Percentiles rank a stretch among this genome's conserved stretches.
Evolutionary conservation across 2,888 invertebrate species (phyloP).

Genomic region (Gandaritis pyraliata): DNA sequence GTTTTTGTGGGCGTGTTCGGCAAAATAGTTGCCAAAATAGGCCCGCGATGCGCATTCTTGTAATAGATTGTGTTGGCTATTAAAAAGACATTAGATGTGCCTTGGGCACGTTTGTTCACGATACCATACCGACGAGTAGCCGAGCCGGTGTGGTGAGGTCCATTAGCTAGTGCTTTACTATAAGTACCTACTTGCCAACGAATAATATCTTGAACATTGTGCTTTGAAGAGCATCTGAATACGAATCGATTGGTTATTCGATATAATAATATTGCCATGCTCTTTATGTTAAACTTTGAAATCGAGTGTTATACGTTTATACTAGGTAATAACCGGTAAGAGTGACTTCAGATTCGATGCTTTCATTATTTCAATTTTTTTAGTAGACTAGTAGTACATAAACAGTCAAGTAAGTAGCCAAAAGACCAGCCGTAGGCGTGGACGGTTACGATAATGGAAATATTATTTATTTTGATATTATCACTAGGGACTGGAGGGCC

Average conservation of each 20-base stretch:
- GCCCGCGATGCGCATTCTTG: conserved; percentile 42
- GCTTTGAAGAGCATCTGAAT: conserved; percentile 31
- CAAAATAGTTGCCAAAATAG: conserved; percentile 47
- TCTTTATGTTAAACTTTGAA: no score
- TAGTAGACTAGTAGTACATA: no score
- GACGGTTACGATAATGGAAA: no score
- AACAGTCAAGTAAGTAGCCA: no score
- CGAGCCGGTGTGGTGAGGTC: conserved; percentile 12
- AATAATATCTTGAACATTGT: background rate
- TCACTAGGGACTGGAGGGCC: no score
- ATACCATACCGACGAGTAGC: conserved; percentile 34
- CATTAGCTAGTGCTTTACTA: conserved; percentile 19
- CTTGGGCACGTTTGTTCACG: conserved; percentile 42
- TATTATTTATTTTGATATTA: no score
- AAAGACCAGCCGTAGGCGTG: no score
- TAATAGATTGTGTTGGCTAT: conserved; percentile 58
- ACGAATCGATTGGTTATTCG: conserved; percentile 37
- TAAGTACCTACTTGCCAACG: conserved; percentile 3
- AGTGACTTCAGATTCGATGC: no score
- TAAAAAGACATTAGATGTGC: conserved; percentile 57
- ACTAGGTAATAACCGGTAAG: no score
- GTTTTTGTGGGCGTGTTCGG: conserved; percentile 45
- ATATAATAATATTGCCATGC: conserved; percentile 31
- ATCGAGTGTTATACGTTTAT: no score
- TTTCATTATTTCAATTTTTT: no score